Evolutionary conservation across 2,888 invertebrate genomes (phyloP).

Genomic region (Leistus spinibarbis): DNA sequence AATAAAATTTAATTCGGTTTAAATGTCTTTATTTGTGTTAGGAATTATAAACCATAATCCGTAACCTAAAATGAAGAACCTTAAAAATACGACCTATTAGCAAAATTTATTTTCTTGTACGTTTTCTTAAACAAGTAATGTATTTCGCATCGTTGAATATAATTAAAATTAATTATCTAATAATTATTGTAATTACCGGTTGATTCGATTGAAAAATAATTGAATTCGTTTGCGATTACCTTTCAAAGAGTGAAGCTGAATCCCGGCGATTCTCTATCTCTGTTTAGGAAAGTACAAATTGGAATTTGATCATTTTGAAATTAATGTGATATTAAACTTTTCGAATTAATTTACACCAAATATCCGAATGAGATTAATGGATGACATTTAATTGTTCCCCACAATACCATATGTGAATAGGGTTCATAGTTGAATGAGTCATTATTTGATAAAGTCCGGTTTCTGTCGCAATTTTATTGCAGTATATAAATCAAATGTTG

Average conservation of each 20-base stretch:
- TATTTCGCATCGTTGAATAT: background rate
- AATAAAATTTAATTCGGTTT: too few species aligned
- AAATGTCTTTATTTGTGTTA: too few species aligned
- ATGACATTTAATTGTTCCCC: constrained; percentile 30
- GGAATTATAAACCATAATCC: too few species aligned
- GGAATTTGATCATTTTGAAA: background rate
- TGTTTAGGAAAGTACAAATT: background rate
- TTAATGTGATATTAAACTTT: background rate
- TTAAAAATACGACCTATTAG: too few species aligned
- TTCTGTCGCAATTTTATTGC: constrained; percentile 25
- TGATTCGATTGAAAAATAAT: background rate
- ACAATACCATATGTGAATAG: constrained; percentile 12
- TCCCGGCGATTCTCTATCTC: background rate
- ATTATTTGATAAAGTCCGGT: constrained; percentile 16
- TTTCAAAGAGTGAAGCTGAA: background rate
- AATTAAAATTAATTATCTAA: background rate
- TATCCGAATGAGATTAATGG: background rate
- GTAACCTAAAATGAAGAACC: too few species aligned
- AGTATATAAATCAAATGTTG: constrained; percentile 28
- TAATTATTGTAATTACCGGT: background rate
- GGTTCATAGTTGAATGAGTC: constrained; percentile 26
- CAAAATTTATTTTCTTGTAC: too few species aligned
- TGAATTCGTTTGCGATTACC: background rate
- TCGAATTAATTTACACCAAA: background rate
- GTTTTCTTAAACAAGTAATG: too few species aligned